These are phyloP conservation scores for Patella vulgata DNA, from an alignment of 1,140 invertebrate species.

Conservation along the genomic window DNA sequence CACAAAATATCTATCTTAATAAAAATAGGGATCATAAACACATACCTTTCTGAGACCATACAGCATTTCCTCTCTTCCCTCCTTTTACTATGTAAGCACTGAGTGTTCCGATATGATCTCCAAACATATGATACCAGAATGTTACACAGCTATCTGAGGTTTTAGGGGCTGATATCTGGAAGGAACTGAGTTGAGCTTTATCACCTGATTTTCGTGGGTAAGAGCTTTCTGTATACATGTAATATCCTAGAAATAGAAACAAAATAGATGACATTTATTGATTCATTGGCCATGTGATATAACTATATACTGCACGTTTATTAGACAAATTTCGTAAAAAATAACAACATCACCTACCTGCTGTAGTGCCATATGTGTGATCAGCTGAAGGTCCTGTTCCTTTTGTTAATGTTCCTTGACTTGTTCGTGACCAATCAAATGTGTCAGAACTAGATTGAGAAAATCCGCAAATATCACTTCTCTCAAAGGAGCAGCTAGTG, in stretches of 20 bases:
- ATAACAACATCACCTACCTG: constrained; percentile 21
- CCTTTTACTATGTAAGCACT: constrained; percentile 54
- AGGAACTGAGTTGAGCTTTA: constrained; percentile 62
- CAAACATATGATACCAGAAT: constrained; percentile 72
- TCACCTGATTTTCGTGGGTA: constrained; percentile 72
- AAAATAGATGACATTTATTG: background rate
- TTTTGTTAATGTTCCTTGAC: constrained; percentile 17
- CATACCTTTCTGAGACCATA: background rate
- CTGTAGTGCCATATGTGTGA: constrained; percentile 41
- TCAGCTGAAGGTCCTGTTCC: constrained; percentile 43
- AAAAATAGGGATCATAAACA: no score
- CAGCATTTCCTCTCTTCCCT: background rate
- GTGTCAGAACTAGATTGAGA: constrained; percentile 29
- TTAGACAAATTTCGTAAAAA: no score
- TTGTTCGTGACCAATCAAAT: constrained; percentile 47
- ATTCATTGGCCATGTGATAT: background rate
- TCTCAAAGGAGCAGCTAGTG: constrained; percentile 31
- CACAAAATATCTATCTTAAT: no score
- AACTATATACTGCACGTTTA: no score
- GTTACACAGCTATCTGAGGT: constrained; percentile 29
- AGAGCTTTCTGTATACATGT: constrained; percentile 79
- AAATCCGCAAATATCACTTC: constrained; percentile 21
- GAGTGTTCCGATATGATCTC: constrained; percentile 48
- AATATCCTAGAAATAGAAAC: constrained; percentile 26
- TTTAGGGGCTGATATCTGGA: constrained; percentile 2